Evolutionary conservation across 2,113 vertebrate genomes (phyloP).

Genomic region (Aplodontia rufa): DNA sequence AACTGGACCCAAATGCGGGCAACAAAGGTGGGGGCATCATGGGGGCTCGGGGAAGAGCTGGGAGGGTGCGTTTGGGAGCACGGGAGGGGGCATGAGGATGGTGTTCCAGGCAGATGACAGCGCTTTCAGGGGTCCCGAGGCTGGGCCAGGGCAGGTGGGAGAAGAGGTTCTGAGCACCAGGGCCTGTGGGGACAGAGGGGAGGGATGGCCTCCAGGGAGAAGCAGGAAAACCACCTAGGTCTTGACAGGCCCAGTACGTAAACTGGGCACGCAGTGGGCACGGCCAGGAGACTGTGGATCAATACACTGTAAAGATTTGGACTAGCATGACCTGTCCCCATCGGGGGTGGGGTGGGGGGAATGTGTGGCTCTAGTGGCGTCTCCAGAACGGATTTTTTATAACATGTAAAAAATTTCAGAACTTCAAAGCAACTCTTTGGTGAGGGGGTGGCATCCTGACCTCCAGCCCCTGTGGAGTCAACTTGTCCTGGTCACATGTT

Average conservation of each 20-base stretch:
- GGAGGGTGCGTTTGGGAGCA: background rate
- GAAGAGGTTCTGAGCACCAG: background rate
- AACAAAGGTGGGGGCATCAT: background rate
- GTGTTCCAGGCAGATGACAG: background rate
- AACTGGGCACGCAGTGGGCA: background rate
- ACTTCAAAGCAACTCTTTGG: background rate
- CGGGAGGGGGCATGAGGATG: rapidly evolving
- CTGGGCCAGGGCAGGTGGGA: too few relatives aligned
- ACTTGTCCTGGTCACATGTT: background rate
- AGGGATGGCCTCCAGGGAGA: background rate
- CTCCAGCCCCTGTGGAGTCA: rapidly evolving
- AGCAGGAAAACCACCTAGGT: background rate
- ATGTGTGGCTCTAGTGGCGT: rapidly evolving
- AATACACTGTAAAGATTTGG: background rate
- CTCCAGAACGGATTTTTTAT: background rate
- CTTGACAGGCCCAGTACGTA: background rate
- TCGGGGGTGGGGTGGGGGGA: too few relatives aligned
- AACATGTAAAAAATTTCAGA: background rate
- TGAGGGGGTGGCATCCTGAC: background rate
- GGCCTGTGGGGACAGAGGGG: background rate
- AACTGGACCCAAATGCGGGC: background rate
- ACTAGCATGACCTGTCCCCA: rapidly evolving
- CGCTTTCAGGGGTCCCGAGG: background rate
- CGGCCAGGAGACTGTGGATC: background rate
- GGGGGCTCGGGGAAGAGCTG: rapidly evolving